Base-by-base conservation (phyloP, 2,888 invertebrate species). In the Eueremaeus valkanovi region DNA sequence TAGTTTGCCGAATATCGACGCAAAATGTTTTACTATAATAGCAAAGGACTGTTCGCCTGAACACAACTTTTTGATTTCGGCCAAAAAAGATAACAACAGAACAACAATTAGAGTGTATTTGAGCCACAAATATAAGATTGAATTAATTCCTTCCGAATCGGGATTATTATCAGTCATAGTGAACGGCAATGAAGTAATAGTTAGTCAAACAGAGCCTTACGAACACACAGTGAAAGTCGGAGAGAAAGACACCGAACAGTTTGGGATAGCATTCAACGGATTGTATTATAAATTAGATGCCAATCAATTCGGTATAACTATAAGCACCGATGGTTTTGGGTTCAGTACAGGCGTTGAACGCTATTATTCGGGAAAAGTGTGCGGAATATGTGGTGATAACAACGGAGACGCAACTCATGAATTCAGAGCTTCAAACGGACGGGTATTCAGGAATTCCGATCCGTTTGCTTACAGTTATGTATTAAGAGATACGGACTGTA, bases 1-100 rank as follows among this genome's bases (percentile, higher is more conserved):
- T 82, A 84, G 87, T 16, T 84, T 88, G 9, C 79, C 79, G n/a
- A 75, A 73, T 5, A 78, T 77, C 33, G 74, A 77, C 21, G 8
- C 33, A 3, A 55, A 55, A 2, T 80, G 80, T 74, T 80, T 78
- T 76, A 79, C 79, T 24, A 77, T 80, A 5, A 63, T 80, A 24
- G 75, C 79, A 36, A 79, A 78, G 45, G 80, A 80, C 61, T 80
- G 80, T 76, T 80, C 80, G 0, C 74, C 76, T 24, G 61, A 75
- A 33, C 75, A 79, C 45, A 45, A 75, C 49, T 80, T 79, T 76
- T 77, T 77, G 3, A 72, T 80, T 18, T 70, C 80, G 49, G 78
- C 68, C 49, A 76, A 76, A 27, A 79, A 79, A 73, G 77, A 78
- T 21, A 68, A n/a, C 24, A 74, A 79, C 24, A 76, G 75, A 9